A percentile compares a stretch with the other conserved stretches of the same genome.
These are phyloP conservation scores for Pararge aegeria DNA, from an alignment of 1,140 invertebrate genomes.

Conservation along the genomic window DNA sequence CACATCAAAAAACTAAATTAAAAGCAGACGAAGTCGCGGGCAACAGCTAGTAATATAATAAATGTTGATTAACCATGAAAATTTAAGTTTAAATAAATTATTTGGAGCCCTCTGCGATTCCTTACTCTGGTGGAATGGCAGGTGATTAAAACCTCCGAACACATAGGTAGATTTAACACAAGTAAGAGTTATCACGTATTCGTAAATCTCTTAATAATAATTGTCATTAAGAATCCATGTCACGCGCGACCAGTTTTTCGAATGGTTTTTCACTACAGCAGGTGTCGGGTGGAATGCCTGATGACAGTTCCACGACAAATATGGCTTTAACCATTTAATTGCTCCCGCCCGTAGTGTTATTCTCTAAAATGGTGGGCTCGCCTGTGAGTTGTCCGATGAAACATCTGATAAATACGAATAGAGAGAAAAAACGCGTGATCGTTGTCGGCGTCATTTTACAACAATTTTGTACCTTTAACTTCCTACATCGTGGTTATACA, in stretches of 20 bases:
- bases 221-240: constrained; percentile 26
- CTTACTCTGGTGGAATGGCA: no score
- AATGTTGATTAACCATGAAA: no score
- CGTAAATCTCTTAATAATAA: constrained; percentile 5
- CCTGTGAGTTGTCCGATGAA: not conserved
- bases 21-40: no score
- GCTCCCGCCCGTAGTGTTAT: constrained; percentile 10
- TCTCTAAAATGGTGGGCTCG: not conserved
- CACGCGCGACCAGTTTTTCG: constrained; percentile 27
- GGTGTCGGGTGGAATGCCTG: constrained; percentile 38
- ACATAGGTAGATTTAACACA: not conserved
- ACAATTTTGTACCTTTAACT: no score
- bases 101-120: no score
- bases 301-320: constrained; percentile 41
- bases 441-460: no score
- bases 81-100: no score
- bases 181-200: not conserved
- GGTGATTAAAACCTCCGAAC: no score
- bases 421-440: not conserved
- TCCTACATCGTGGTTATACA: no score
- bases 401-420: not conserved
- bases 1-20: no score
- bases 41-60: no score
- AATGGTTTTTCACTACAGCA: constrained; percentile 36
- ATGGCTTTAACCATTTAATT: constrained; percentile 57